Base-by-base conservation (phyloP, 2,888 invertebrate species). In the Dioctria linearis region DNA sequence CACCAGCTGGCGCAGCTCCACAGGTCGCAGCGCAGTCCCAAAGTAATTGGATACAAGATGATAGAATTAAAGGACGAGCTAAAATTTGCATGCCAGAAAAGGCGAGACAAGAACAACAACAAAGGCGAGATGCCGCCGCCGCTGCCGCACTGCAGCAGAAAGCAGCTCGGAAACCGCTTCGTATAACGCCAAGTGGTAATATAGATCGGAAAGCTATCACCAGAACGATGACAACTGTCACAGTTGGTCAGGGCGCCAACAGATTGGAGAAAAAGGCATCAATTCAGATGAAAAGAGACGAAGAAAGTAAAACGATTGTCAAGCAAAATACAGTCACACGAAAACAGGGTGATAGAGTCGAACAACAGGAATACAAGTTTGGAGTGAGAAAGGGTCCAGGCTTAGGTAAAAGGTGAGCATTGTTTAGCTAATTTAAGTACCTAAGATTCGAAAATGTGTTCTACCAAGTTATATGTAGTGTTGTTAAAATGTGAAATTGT, bases 51-150 rank as follows among this genome's bases (percentile, higher is more conserved):
- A 25, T 25, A 25, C 25, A 25, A 25, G 25, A 25, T 25, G 25
- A 25, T 25, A 54, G 11, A 54, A 54, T n/a, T 54, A 43, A n/a
- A 66, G 13, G 11, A 13, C n/a, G 42, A n/a, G 42, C 66, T 66
- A 40, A 40, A 66, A 66, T 66, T 5, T 66, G 40, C 66, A 66
- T 66, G 66, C 66, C 66, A 42, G 42, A 37, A 8, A 13, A 43
- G n/a, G 67, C 67, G 2, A 66, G 37, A 63, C 4, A 39, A 42
- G 66, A 66, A 43, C n/a, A 11, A 3, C 42, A 4, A 42, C 39
- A 42, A 39, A 67, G 67, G 25, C 46, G n/a, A 46, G 6, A 25
- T 13, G 63, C 6, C 5, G 25, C 6, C 13, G 67, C 46, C 43
- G 43, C 25, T 5, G 67, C 13, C 9, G 8, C 39, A 39, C 37